Base-by-base conservation (phyloP, 2,113 vertebrate species). In the Alaudala cheleensis region DNA sequence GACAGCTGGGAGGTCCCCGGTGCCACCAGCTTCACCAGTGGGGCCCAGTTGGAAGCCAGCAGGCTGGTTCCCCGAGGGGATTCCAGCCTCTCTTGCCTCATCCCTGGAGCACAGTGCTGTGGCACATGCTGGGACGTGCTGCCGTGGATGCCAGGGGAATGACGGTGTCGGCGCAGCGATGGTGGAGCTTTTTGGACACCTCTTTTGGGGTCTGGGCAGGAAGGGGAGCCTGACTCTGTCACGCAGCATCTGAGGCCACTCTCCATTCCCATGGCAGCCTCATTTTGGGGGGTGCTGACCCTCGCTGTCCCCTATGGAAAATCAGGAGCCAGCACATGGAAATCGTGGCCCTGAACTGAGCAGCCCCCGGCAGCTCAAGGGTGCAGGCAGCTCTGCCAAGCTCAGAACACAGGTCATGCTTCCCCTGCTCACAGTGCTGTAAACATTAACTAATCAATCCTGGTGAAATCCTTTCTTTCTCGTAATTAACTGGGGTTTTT, bases 371-470 rank as follows among this genome's bases (percentile, higher is more conserved):
- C 89, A 89, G 54, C 4, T 7, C 44, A 76, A 91, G 81, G 88
- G 88, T 91, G 91, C 37, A 0, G 11, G 15, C 28, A 8, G 67
- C 80, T 26, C 56, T 3, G 21, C 26, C 25, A 5, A 33, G 69
- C 87, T 61, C 71, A 31, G 54, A 76, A 5, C 67, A 12, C n/a
- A 4, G 84, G 86, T 91, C 77, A 80, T 6, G 42, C 33, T 93
- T 62, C 67, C 39, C 78, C 37, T 44, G 85, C 26, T 81, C 53
- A 2, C 40, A 28, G 61, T 7, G 0, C 73, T 95, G 92, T 92
- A 94, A 96, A 92, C 94, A 91, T 95, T 93, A 93, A 94, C 94
- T 53, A 81, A 85, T 91, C 53, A n/a, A 91, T 86, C 65, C 40
- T 2, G 40, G 13, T 44, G 69, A 67, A 56, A 88, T 64, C 40